phyloP scores from a whole-genome alignment of 2,113 vertebrate genomes.

The Salminus brasiliensis region DNA sequence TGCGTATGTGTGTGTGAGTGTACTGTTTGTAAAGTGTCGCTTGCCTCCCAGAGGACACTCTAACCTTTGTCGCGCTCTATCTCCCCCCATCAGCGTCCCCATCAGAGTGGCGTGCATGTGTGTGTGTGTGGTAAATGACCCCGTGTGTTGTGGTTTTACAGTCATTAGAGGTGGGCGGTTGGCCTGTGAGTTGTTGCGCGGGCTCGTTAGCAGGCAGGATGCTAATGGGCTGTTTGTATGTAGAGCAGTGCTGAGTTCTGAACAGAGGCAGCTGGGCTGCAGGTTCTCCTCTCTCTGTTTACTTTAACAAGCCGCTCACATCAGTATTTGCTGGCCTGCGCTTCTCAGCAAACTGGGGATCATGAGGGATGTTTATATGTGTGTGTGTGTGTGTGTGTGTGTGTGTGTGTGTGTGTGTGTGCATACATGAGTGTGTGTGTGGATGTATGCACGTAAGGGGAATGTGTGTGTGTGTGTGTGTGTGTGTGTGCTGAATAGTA shows the following conservation, averaged over 20 bases:
- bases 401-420: neutral
- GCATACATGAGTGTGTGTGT: conserved; percentile 3
- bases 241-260: conserved; percentile 31
- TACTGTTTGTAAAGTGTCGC: neutral
- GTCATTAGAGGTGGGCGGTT: conserved; percentile 60
- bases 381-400: neutral
- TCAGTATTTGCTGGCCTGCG: neutral
- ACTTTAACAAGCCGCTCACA: neutral
- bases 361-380: neutral
- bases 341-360: neutral
- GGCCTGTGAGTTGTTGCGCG: conserved; percentile 60
- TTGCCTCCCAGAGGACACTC: conserved; percentile 17
- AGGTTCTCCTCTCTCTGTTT: conserved; percentile 29
- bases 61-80: conserved; percentile 1
- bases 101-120: conserved; percentile 37
- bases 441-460: too few species aligned
- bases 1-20: neutral
- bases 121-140: conserved; percentile 44
- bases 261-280: conserved; percentile 49
- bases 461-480: too few species aligned
- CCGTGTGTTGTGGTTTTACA: conserved; percentile 66
- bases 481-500: too few species aligned
- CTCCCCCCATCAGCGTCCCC: conserved; percentile 16
- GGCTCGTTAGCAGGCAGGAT: conserved; percentile 57
- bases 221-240: conserved; percentile 52